These are phyloP conservation scores for Carduelis carduelis DNA, from an alignment of 2,797 vertebrate species.

Conservation along the genomic window DNA sequence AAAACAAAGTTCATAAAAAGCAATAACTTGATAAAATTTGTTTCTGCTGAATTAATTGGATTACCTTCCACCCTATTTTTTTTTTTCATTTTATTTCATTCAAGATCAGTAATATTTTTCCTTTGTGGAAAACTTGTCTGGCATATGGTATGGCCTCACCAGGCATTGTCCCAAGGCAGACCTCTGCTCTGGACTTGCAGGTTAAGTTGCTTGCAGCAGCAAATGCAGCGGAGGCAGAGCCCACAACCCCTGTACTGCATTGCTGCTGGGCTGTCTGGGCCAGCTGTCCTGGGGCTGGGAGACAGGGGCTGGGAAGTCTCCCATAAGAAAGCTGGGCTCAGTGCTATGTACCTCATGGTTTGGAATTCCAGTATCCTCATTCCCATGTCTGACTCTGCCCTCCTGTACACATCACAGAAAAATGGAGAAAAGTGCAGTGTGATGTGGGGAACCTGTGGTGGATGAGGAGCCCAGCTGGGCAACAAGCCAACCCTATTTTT, in stretches of 20 bases:
- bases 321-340: accelerated
- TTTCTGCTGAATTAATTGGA: neutral
- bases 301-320: neutral
- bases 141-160: accelerated
- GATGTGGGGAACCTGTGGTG: accelerated
- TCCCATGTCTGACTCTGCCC: neutral
- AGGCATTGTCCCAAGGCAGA: neutral
- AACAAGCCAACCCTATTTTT: neutral
- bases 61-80: neutral
- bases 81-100: neutral
- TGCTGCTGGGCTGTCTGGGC: accelerated
- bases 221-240: neutral
- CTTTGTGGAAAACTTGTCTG: neutral
- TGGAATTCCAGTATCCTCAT: neutral
- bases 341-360: neutral
- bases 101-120: neutral
- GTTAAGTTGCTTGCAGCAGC: neutral
- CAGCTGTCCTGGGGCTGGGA: accelerated
- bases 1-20: neutral
- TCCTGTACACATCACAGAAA: neutral
- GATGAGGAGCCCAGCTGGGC: neutral
- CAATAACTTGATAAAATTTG: neutral
- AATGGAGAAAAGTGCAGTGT: neutral
- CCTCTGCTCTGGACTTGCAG: neutral
- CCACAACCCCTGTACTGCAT: neutral